Base-by-base conservation (phyloP, 2,113 vertebrate species). In the Pygoscelis antarcticus region DNA sequence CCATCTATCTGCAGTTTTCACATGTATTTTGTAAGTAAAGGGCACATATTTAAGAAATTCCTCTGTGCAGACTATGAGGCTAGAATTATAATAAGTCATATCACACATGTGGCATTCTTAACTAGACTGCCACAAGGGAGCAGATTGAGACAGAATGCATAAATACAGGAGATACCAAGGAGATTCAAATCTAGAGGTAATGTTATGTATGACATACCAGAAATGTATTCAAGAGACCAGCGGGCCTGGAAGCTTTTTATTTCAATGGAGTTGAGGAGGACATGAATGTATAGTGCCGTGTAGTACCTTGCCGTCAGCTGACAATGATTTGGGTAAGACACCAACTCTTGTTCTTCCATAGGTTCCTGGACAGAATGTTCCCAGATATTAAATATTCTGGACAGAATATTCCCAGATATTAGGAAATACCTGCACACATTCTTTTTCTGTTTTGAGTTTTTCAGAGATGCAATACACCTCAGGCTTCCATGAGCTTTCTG, bases 301-400 rank as follows among this genome's bases (percentile, higher is more conserved):
- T 30, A 49, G 46, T 22, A 42, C 40, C 47, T 40, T 36, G 40
- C 27, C 0, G 1, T 40, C 83, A 91, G 57, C 22, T 66, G 64
- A 66, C 0, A 0, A 75, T 38, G 25, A 80, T 13, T 44, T 64
- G 44, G 51, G 26, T 30, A 76, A 61, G 30, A 77, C 0, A 1
- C 3, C 42, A 87, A 34, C 16, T 70, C 25, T 22, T 78, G 18
- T 7, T 68, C 83, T 89, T 87, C 38, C 38, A 60, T 10, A 68
- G n/a, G 16, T 54, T 82, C 58, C 49, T 47, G 30, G 6, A 38
- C 25, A 88, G 16, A 86, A 72, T 54, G 66, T 46, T 86, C 14
- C 8, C 26, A 94, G 20, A 30, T 32, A 55, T 8, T n/a, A 82
- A 77, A 85, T 42, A 15, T 42, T 42, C 49, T 47, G 30, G 6